Evolutionary conservation across 1,140 invertebrate species (phyloP).

Genomic region (Cotesia chilonis): DNA sequence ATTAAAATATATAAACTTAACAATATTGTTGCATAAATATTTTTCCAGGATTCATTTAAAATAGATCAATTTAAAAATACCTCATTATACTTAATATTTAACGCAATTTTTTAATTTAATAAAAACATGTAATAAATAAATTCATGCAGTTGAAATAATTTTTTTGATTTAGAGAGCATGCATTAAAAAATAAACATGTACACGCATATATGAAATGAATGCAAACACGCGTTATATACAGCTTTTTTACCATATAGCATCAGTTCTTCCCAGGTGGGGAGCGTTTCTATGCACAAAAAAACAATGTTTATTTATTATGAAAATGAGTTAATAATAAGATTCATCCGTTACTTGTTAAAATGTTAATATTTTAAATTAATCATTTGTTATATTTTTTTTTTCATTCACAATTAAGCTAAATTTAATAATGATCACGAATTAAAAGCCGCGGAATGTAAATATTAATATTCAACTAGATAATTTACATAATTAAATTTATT

Average conservation of each 20-base stretch:
- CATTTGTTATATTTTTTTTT: neutral
- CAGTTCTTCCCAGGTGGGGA: slow-evolving; percentile 65
- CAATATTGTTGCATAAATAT: neutral
- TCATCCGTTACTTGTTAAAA: neutral
- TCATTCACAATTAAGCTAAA: no score
- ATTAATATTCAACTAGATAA: slow-evolving; percentile 7
- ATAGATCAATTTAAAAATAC: neutral
- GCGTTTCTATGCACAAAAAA: slow-evolving; percentile 59
- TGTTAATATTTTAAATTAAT: neutral
- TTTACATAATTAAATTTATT: neutral
- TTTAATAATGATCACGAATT: slow-evolving; percentile 15
- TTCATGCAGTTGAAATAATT: neutral
- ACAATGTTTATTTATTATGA: slow-evolving; percentile 43
- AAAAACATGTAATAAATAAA: neutral
- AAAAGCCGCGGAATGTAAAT: slow-evolving; percentile 25
- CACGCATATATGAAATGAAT: slow-evolving; percentile 35
- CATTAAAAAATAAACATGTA: slow-evolving; percentile 25
- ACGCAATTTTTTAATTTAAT: neutral
- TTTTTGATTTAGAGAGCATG: neutral
- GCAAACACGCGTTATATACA: slow-evolving; percentile 44
- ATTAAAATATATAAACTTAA: slow-evolving; percentile 30
- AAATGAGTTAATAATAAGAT: slow-evolving; percentile 24
- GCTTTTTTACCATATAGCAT: slow-evolving; percentile 64
- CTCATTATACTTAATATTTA: neutral
- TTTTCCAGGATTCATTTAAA: no score